Percentiles rank a stretch among this genome's conserved stretches.
Evolutionary conservation across 2,888 invertebrate species (phyloP).

Genomic region (Chloromyia formosa): DNA sequence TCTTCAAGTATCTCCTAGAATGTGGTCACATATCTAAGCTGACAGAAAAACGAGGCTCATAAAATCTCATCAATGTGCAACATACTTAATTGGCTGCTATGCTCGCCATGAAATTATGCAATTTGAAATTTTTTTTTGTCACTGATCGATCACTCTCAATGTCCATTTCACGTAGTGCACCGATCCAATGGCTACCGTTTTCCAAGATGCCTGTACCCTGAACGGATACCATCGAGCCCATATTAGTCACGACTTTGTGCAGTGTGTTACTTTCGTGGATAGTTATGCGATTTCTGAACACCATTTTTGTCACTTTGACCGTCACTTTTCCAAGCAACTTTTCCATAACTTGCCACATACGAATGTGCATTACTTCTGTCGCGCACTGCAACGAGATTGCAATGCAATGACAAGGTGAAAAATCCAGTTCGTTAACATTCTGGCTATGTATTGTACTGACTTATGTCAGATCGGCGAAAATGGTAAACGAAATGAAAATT

Average conservation of each 20-base stretch:
- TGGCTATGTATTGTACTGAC: slow-evolving; percentile 11
- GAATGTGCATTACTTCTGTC: too few relatives aligned
- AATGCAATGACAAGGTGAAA: slow-evolving; percentile 40
- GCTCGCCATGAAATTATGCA: slow-evolving; percentile 41
- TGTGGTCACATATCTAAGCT: background rate
- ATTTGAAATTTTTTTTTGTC: slow-evolving; percentile 14
- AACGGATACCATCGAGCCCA: background rate
- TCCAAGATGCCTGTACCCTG: too few relatives aligned
- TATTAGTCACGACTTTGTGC: slow-evolving; percentile 1
- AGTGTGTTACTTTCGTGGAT: background rate
- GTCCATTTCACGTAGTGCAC: background rate
- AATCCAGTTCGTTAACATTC: slow-evolving; percentile 43
- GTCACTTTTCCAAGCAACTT: background rate
- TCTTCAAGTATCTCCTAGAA: slow-evolving; percentile 1
- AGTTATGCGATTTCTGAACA: background rate
- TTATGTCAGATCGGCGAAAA: slow-evolving; percentile 14
- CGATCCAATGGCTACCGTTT: background rate
- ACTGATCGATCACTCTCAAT: background rate
- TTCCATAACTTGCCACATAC: background rate
- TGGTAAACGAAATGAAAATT: background rate
- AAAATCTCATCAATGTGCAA: background rate
- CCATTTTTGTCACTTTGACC: slow-evolving; percentile 13
- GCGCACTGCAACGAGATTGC: too few relatives aligned
- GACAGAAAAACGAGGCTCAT: background rate
- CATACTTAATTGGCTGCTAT: slow-evolving; percentile 1